These are phyloP conservation scores for Allophyes oxyacanthae DNA, from an alignment of 2,888 invertebrate genomes.

Conservation along the genomic window DNA sequence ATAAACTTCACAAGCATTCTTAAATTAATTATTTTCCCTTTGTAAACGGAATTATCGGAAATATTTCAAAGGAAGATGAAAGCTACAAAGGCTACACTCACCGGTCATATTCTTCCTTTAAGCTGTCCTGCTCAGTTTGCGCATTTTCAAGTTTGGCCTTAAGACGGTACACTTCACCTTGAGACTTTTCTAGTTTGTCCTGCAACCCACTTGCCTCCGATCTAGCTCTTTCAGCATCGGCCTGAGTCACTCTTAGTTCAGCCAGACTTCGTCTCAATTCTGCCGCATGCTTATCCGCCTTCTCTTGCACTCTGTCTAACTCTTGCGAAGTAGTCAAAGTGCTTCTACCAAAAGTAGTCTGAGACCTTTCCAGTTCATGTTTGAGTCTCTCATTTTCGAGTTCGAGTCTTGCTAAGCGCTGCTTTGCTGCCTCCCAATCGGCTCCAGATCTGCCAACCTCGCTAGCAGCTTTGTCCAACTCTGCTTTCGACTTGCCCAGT, in stretches of 20 bases:
- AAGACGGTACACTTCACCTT: conserved; percentile 97
- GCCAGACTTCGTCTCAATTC: conserved; percentile 96
- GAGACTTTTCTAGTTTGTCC: conserved; percentile 97
- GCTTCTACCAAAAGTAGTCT: conserved; percentile 95
- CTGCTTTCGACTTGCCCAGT: conserved; percentile 97
- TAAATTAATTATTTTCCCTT: conserved; percentile 1
- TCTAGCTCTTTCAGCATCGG: conserved; percentile 96
- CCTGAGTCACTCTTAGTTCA: conserved; percentile 96
- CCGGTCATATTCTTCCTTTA: conserved; percentile 97
- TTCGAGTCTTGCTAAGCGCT: conserved; percentile 95
- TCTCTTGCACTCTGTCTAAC: conserved; percentile 94
- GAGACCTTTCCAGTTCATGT: conserved; percentile 95
- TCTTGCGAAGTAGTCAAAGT: conserved; percentile 95
- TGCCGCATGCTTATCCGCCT: conserved; percentile 95
- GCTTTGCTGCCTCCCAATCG: conserved; percentile 96
- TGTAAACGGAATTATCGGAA: not conserved
- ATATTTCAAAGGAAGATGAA: not conserved
- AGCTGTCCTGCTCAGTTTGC: conserved; percentile 97
- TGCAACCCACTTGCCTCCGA: conserved; percentile 95
- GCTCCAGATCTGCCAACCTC: conserved; percentile 96
- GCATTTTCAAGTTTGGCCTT: conserved; percentile 98
- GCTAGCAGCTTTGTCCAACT: conserved; percentile 96
- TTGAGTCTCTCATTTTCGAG: conserved; percentile 96
- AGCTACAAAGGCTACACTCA: conserved; percentile 57
- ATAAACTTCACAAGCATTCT: conserved; percentile 4